phyloP scores from a whole-genome alignment of 2,797 vertebrate species.

The Aulostomus chinensis region DNA sequence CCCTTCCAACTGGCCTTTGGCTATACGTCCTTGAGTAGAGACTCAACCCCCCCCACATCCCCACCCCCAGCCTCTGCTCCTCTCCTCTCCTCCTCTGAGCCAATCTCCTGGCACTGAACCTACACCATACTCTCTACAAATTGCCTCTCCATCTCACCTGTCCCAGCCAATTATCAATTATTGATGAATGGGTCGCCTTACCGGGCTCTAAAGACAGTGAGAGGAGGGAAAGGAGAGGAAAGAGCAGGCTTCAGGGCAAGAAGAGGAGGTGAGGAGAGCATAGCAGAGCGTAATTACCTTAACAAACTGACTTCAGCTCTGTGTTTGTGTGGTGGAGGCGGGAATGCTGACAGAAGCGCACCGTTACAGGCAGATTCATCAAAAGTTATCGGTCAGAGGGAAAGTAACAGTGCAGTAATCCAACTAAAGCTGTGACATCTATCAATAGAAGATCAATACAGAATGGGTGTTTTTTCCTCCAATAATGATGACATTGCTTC shows the following conservation, averaged over 20 bases:
- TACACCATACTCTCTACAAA: constrained; percentile 76
- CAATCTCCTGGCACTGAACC: constrained; percentile 71
- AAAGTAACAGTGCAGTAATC: neutral
- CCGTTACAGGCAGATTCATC: neutral
- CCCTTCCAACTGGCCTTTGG: constrained; percentile 20
- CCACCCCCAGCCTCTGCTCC: constrained; percentile 43
- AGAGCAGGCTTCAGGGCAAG: constrained; percentile 34
- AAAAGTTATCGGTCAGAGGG: neutral
- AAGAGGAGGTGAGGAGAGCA: constrained; percentile 37
- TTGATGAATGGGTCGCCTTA: constrained; percentile 84
- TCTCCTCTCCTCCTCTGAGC: constrained; percentile 35
- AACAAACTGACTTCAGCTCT: constrained; percentile 55
- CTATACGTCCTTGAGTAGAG: constrained; percentile 45
- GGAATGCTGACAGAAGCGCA: neutral
- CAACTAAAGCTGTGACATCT: neutral
- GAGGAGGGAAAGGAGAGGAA: constrained; percentile 23
- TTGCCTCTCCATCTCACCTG: constrained; percentile 84
- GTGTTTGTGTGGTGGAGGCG: neutral
- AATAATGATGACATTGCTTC: too few species aligned
- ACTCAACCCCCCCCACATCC: constrained; percentile 62
- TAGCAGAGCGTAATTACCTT: constrained; percentile 40
- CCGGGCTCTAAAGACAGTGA: constrained; percentile 34
- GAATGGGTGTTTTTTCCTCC: neutral
- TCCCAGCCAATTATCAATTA: constrained; percentile 84
- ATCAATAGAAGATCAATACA: constrained; percentile 17